Base-by-base conservation (phyloP, 2,888 invertebrate species). In the Venusia cambrica region DNA sequence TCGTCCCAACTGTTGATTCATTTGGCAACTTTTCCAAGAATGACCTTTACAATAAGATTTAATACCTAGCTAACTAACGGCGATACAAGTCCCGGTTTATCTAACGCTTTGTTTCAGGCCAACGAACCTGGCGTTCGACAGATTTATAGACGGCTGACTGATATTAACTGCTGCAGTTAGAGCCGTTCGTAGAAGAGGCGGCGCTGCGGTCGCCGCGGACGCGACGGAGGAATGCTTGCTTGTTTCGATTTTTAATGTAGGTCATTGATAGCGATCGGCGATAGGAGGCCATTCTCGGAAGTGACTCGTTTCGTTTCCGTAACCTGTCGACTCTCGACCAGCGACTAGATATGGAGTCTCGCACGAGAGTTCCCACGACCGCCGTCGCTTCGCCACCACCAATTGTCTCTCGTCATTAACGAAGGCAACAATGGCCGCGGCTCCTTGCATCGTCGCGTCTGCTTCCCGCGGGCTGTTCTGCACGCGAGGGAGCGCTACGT, bases 121-220 rank as follows among this genome's bases (percentile, higher is more conserved):
- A 58, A 58, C 63, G 65, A 64, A 64, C 70, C 62, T 41, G 51
- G 50, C 54, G 48, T 45, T 57, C 46, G 73, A 73, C 69, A 73
- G 73, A 75, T 76, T 75, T 75, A 77, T 75, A 54, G 61, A 48
- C 42, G 53, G 52, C 54, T 52, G 62, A 61, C 54, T 51, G 62
- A 59, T 51, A 48, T 45, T 57, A 58, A 54, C 57, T 42, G 62
- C 61, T 47, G 43, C 55, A 52, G 54, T 46, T 59, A 50, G 54
- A 51, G 38, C 42, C 47, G 43, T 71, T 72, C 71, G 65, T 43
- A 48, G 72, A 70, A 70, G 39, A 42, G 40, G 21, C 32, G 27
- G 28, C 30, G 20, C 27, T 25, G 31, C 36, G 21, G 27, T 28
- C 21, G 27, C 17, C 28, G 27, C 35, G 40, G 16, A 34, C 25